These are phyloP conservation scores for Magallana ariakensis DNA, from an alignment of 1,140 invertebrate genomes.

Conservation along the genomic window DNA sequence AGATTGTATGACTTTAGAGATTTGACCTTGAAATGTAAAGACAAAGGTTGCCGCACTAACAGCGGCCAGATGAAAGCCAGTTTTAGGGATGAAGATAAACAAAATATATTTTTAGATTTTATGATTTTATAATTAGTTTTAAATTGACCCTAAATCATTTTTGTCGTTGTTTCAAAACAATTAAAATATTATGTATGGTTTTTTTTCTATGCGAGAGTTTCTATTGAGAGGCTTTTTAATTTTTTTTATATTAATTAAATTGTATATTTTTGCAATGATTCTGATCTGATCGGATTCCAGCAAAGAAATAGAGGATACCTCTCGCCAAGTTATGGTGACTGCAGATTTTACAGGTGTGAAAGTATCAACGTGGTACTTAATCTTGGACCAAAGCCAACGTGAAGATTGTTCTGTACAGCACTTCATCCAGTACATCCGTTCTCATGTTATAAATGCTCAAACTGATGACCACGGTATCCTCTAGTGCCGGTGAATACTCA, in stretches of 20 bases:
- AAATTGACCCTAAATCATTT: too few species aligned
- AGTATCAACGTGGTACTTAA: conserved; percentile 94
- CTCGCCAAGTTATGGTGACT: conserved; percentile 93
- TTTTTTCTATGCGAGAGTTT: too few species aligned
- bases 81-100: conserved; percentile 84
- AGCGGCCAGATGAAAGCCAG: conserved; percentile 98
- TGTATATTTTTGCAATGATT: too few species aligned
- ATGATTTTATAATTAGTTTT: too few species aligned
- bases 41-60: conserved; percentile 95
- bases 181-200: too few species aligned
- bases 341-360: conserved; percentile 98
- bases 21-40: conserved; percentile 97
- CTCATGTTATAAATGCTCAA: too few species aligned
- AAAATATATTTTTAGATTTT: background rate
- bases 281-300: conserved; percentile 82
- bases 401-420: too few species aligned
- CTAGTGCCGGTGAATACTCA: too few species aligned
- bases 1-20: conserved; percentile 97
- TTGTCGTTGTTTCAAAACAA: conserved; percentile 82
- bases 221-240: too few species aligned
- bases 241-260: too few species aligned
- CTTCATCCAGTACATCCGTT: too few species aligned
- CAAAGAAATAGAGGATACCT: conserved; percentile 74
- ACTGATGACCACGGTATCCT: too few species aligned
- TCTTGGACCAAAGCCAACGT: conserved; percentile 10